Evolutionary conservation across 2,113 vertebrate species (phyloP).

Genomic region (Loxodonta africana): DNA sequence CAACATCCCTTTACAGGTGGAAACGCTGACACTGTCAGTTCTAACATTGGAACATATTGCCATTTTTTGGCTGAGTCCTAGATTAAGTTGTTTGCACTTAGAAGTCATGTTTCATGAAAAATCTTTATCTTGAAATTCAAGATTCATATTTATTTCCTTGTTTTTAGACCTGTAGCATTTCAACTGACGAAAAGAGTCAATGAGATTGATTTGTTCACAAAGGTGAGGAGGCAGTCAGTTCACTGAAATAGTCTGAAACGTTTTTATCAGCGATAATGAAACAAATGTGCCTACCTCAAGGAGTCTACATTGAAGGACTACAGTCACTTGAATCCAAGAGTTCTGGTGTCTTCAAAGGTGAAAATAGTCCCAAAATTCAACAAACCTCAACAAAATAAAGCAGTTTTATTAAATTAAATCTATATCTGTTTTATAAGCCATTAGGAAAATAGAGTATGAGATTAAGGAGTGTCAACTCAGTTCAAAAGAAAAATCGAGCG

Average conservation of each 20-base stretch:
- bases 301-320: neutral
- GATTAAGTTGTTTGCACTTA: no score
- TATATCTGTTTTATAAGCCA: neutral
- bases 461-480: neutral
- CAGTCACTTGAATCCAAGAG: neutral
- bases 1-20: neutral
- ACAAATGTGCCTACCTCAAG: neutral
- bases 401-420: neutral
- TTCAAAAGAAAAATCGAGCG: neutral
- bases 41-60: no score
- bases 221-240: neutral
- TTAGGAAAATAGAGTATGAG: neutral
- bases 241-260: neutral
- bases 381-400: neutral
- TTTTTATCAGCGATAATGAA: neutral
- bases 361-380: neutral
- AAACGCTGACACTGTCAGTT: neutral
- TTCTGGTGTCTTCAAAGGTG: neutral
- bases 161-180: no score
- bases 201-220: neutral
- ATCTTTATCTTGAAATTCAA: no score
- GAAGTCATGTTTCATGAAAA: no score
- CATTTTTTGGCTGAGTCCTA: no score
- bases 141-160: no score
- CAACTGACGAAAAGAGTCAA: no score